Evolutionary conservation across 1,140 invertebrate species (phyloP).

Genomic region (Meloidogyne floridensis): DNA sequence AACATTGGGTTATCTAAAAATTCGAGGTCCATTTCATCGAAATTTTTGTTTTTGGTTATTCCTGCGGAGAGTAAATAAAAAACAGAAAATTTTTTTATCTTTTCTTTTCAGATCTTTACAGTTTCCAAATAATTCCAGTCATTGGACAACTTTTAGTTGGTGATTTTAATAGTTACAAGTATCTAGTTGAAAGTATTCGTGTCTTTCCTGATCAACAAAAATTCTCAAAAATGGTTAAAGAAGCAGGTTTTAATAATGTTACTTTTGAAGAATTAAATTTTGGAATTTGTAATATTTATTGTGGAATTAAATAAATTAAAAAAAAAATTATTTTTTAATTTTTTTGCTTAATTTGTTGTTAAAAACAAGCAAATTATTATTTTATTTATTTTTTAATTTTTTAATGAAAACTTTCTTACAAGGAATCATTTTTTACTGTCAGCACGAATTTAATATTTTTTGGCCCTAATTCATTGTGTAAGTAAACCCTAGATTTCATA

Average conservation of each 20-base stretch:
- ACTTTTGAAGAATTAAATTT: conserved; percentile 69
- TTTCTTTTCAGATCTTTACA: conserved; percentile 77
- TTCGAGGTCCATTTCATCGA: too few species aligned
- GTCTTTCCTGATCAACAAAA: conserved; percentile 79
- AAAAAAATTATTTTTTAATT: conserved; percentile 47
- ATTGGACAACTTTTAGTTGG: conserved; percentile 89
- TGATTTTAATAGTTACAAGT: conserved; percentile 95
- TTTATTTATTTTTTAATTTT: conserved; percentile 20
- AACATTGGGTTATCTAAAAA: too few species aligned
- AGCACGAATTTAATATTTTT: too few species aligned
- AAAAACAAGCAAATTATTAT: neutral
- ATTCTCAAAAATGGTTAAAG: conserved; percentile 68
- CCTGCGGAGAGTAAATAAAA: too few species aligned
- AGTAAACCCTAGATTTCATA: too few species aligned
- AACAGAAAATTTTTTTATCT: too few species aligned
- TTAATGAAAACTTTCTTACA: neutral
- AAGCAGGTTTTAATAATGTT: conserved; percentile 68
- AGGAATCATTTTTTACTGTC: too few species aligned
- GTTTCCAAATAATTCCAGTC: conserved; percentile 94
- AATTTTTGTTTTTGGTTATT: too few species aligned
- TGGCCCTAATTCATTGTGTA: too few species aligned
- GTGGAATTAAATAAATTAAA: conserved; percentile 67
- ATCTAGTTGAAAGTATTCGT: conserved; percentile 95
- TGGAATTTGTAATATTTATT: conserved; percentile 70
- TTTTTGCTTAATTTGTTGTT: conserved; percentile 25